Evolutionary conservation across 2,113 vertebrate genomes (phyloP).

Genomic region (rat (Rattus norvegicus)): DNA sequence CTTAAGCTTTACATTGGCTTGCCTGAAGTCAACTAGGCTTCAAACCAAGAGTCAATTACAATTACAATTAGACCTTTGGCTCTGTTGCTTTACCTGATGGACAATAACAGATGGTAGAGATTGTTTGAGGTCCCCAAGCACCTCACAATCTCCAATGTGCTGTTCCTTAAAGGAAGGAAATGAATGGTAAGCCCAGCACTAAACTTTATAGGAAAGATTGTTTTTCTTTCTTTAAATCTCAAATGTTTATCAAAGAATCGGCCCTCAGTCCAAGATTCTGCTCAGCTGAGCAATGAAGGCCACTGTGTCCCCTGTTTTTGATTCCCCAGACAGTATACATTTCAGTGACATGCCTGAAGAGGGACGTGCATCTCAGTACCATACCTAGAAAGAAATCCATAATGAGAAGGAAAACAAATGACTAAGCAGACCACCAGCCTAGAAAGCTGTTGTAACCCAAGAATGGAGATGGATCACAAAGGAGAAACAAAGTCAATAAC

Average conservation of each 20-base stretch:
- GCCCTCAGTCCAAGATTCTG: background rate
- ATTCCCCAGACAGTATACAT: background rate
- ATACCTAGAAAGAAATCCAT: background rate
- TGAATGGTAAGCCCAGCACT: background rate
- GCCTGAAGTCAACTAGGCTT: slow-evolving; percentile 26
- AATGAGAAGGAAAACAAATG: background rate
- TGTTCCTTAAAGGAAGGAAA: slow-evolving; percentile 4
- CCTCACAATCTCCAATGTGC: background rate
- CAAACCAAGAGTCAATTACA: slow-evolving; percentile 41
- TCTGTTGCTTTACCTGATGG: slow-evolving; percentile 21
- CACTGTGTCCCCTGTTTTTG: background rate
- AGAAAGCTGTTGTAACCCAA: background rate
- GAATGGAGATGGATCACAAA: background rate
- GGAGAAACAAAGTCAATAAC: background rate
- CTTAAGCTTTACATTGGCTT: background rate
- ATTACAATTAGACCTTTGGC: slow-evolving; percentile 46
- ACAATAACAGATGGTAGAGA: slow-evolving; percentile 6
- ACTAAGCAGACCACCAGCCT: background rate
- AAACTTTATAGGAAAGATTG: background rate
- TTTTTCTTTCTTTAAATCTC: background rate
- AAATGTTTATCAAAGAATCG: background rate
- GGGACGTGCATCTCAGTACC: background rate
- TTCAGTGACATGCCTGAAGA: background rate
- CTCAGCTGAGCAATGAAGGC: background rate
- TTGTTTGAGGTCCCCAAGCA: slow-evolving; percentile 24